Percentiles rank a stretch among this genome's conserved stretches.
phyloP scores from a whole-genome alignment of 2,113 vertebrate species.

The Mobula hypostoma region DNA sequence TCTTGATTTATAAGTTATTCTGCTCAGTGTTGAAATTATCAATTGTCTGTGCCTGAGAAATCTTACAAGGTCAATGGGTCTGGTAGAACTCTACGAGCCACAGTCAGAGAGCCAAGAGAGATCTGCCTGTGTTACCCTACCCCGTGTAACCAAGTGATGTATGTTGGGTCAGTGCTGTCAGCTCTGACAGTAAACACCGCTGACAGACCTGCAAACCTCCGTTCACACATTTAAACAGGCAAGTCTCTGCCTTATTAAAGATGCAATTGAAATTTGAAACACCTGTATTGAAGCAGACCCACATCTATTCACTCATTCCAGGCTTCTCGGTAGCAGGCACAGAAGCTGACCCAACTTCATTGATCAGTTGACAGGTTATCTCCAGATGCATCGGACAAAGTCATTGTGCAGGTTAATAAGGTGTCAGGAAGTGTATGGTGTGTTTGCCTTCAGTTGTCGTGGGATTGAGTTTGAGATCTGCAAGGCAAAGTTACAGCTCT shows the following conservation, averaged over 20 bases:
- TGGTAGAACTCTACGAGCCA: not conserved
- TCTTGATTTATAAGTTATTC: no score
- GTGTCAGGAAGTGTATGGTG: no score
- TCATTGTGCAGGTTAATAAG: no score
- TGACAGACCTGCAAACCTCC: constrained; percentile 2
- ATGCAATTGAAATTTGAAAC: not conserved
- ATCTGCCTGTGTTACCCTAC: not conserved
- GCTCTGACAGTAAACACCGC: constrained; percentile 16
- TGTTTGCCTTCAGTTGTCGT: no score
- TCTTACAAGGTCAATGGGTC: not conserved
- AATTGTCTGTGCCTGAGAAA: not conserved
- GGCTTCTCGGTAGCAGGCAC: not conserved
- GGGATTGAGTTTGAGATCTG: no score
- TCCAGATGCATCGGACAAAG: not conserved
- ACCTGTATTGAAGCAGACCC: not conserved
- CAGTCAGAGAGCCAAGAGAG: not conserved
- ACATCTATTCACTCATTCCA: not conserved
- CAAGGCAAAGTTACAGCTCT: no score
- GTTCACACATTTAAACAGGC: not conserved
- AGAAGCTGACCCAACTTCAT: not conserved
- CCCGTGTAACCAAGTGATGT: not conserved
- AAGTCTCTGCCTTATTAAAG: constrained; percentile 8
- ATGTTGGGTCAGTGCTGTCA: constrained; percentile 1
- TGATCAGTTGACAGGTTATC: not conserved
- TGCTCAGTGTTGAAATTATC: constrained; percentile 4